phyloP scores from a whole-genome alignment of 2,797 vertebrate species.

The Allobates femoralis region DNA sequence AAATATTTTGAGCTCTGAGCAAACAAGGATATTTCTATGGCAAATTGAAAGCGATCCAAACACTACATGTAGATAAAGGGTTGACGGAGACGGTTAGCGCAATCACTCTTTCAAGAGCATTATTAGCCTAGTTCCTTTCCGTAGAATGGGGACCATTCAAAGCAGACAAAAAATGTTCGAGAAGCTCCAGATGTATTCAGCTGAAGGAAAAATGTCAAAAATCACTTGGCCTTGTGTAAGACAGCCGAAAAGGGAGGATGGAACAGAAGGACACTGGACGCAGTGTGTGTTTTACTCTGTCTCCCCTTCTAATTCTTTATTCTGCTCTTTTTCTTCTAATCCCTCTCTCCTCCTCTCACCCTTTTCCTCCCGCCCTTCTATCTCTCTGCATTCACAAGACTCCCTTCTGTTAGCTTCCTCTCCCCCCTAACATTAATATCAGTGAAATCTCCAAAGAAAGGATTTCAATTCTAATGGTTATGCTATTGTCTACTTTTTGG shows the following conservation, averaged over 20 bases:
- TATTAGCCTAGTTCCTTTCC: conserved; percentile 60
- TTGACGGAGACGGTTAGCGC: conserved; percentile 39
- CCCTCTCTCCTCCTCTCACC: conserved; percentile 51
- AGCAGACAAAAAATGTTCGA: conserved; percentile 36
- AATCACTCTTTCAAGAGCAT: conserved; percentile 61
- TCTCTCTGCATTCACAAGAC: conserved; percentile 26
- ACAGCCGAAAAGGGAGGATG: background rate
- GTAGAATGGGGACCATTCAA: conserved; percentile 30
- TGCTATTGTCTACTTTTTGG: background rate
- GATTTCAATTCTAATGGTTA: background rate
- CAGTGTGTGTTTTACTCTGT: background rate
- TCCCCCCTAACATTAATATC: background rate
- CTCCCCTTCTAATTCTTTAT: conserved; percentile 14
- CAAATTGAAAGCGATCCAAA: conserved; percentile 62
- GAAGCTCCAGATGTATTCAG: conserved; percentile 33
- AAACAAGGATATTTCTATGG: conserved; percentile 57
- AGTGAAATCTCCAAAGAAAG: background rate
- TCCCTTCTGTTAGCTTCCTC: conserved; percentile 19
- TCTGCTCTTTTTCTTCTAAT: conserved; percentile 28
- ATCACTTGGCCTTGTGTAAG: background rate
- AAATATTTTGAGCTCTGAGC: conserved; percentile 60
- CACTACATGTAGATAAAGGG: conserved; percentile 47
- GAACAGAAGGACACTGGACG: conserved; percentile 2
- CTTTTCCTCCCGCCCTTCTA: conserved; percentile 25
- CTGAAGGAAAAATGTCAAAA: background rate